A percentile compares a stretch with the other conserved stretches of the same genome.
Evolutionary conservation across 2,888 invertebrate species (phyloP).

Genomic region (Notodonta dromedarius): DNA sequence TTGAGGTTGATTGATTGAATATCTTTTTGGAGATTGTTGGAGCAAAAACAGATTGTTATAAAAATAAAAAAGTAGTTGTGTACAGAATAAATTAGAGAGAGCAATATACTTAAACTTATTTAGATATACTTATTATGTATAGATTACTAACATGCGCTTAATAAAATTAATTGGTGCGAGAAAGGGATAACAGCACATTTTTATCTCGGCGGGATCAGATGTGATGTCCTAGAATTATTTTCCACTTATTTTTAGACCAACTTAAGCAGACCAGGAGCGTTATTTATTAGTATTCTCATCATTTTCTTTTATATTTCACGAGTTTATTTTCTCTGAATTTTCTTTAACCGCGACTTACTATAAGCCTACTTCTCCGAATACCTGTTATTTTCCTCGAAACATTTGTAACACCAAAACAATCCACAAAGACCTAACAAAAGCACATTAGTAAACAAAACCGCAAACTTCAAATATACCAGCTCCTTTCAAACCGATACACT

Average conservation of each 20-base stretch:
- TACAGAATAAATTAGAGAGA: neutral
- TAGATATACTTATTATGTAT: no score
- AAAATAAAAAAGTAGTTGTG: neutral
- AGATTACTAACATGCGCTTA: no score
- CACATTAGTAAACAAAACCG: slow-evolving; percentile 48
- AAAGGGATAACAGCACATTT: no score
- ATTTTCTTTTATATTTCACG: neutral
- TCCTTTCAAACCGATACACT: slow-evolving; percentile 35
- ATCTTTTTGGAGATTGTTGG: neutral
- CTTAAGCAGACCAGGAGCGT: no score
- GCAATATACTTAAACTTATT: no score
- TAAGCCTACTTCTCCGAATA: neutral
- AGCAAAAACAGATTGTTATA: neutral
- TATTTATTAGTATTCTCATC: neutral
- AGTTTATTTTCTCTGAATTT: neutral
- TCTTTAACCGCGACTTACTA: neutral
- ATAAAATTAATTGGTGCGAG: no score
- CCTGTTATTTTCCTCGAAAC: neutral
- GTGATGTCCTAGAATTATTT: no score
- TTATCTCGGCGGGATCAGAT: no score
- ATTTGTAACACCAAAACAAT: slow-evolving; percentile 14
- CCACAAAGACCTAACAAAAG: slow-evolving; percentile 43
- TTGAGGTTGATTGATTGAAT: slow-evolving; percentile 6
- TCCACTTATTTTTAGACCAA: no score
- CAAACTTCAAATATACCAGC: slow-evolving; percentile 43